phyloP scores from a whole-genome alignment of 2,888 invertebrate species.

The Caenorhabditis wallacei region DNA sequence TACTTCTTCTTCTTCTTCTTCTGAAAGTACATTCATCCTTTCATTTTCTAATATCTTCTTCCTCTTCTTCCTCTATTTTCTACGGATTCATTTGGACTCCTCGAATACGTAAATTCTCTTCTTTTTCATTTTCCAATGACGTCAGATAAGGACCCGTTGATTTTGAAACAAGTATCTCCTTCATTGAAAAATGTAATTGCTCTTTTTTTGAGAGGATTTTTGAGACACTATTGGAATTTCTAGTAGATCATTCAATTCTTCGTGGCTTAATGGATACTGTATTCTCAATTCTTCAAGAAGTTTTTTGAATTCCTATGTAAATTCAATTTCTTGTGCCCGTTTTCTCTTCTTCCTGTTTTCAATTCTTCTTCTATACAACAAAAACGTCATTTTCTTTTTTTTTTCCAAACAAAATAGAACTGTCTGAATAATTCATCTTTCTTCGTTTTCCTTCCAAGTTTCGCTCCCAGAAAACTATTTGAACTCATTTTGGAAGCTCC shows the following conservation, averaged over 20 bases:
- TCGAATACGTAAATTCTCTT: neutral
- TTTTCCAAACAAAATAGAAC: neutral
- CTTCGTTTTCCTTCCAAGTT: neutral
- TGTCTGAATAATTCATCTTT: constrained; percentile 1
- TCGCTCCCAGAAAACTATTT: no score
- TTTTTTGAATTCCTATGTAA: no score
- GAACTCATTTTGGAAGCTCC: no score
- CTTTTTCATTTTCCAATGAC: neutral
- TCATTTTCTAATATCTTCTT: neutral
- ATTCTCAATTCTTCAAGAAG: no score
- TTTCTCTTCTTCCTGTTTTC: neutral
- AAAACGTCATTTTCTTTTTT: constrained; percentile 1
- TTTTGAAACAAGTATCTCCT: neutral
- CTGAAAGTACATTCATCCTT: neutral
- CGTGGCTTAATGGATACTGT: no score
- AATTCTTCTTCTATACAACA: neutral
- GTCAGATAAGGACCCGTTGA: neutral
- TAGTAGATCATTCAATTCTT: no score
- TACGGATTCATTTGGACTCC: neutral
- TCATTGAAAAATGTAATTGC: neutral
- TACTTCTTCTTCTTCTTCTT: neutral
- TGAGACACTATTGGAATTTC: no score
- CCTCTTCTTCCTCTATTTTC: neutral
- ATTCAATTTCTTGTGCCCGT: no score
- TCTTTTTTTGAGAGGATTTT: neutral